Percentiles rank a stretch among this genome's conserved stretches.
phyloP scores from a whole-genome alignment of 2,888 invertebrate species.

The Rhagium mordax region DNA sequence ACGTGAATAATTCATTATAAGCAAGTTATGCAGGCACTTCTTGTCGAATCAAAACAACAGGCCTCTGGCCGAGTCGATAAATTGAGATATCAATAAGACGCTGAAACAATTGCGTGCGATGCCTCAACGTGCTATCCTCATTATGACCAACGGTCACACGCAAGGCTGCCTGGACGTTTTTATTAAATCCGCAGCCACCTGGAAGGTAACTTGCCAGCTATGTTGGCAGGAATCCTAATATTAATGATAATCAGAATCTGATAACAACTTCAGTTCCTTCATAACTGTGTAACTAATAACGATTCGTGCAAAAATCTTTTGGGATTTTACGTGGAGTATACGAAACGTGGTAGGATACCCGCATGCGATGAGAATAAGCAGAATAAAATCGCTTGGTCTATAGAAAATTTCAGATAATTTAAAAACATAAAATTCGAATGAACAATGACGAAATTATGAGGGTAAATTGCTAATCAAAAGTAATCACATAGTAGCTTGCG shows the following conservation, averaged over 20 bases:
- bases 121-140: conserved; percentile 34
- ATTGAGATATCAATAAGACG: conserved; percentile 53
- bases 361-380: too few species aligned
- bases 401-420: too few species aligned
- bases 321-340: too few species aligned
- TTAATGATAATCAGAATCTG: background rate
- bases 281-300: background rate
- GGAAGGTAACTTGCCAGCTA: background rate
- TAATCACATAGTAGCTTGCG: too few species aligned
- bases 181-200: background rate
- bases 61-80: conserved; percentile 19
- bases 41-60: conserved; percentile 16
- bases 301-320: too few species aligned
- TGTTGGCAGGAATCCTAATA: background rate
- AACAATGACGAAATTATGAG: too few species aligned
- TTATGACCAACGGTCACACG: conserved; percentile 42
- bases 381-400: too few species aligned
- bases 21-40: conserved; percentile 8
- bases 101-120: conserved; percentile 49
- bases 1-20: conserved; percentile 17
- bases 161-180: background rate
- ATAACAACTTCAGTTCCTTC: background rate
- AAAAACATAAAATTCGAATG: too few species aligned
- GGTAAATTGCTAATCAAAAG: too few species aligned
- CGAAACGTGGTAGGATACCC: too few species aligned